phyloP scores from a whole-genome alignment of 2,888 invertebrate genomes.

The Amphimallon solstitiale region DNA sequence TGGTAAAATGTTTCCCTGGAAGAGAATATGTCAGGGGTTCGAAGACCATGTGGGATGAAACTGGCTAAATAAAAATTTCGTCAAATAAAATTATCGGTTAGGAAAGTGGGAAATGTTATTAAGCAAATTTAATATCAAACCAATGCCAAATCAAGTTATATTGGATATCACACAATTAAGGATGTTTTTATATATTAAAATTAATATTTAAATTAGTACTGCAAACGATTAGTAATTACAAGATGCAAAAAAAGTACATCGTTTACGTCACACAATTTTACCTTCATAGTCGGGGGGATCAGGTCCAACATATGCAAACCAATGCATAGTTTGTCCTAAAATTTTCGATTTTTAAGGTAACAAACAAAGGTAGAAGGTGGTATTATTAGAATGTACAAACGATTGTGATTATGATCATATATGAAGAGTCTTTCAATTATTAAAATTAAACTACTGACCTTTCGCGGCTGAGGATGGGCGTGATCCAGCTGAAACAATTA shows the following conservation, averaged over 20 bases:
- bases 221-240: constrained; percentile 2
- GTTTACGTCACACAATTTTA: constrained; percentile 12
- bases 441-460: constrained; percentile 46
- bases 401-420: neutral
- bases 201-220: neutral
- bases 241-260: neutral
- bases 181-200: neutral
- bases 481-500: constrained; percentile 54
- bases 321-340: constrained; percentile 59
- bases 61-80: too few relatives aligned
- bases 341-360: constrained; percentile 40
- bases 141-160: too few relatives aligned
- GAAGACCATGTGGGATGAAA: too few relatives aligned
- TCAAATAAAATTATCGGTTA: too few relatives aligned
- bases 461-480: constrained; percentile 53
- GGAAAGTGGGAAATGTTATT: too few relatives aligned
- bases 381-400: neutral
- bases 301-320: constrained; percentile 63
- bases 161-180: too few relatives aligned
- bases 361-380: neutral
- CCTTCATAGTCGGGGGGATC: constrained; percentile 53
- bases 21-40: too few relatives aligned
- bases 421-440: neutral
- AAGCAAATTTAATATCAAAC: too few relatives aligned
- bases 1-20: too few relatives aligned